Conservation (phyloP, 37 sponge, comb jelly and placozoan species). For the Beroe forskalii region DNA sequence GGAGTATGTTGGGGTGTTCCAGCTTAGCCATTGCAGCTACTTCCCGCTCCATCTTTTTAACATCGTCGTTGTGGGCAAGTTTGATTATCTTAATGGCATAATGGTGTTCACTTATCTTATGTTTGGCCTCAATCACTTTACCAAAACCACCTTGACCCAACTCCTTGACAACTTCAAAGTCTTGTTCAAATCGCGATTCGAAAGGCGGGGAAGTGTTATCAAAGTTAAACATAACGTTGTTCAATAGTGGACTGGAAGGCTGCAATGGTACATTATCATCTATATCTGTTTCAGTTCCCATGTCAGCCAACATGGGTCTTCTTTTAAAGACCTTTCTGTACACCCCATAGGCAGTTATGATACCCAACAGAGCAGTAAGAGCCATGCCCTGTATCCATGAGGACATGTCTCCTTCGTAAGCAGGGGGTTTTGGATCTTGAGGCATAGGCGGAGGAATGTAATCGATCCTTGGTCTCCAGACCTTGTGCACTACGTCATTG, state of each 20-base stretch:
- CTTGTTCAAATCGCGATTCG: conserved; percentile 67
- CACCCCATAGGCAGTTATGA: conserved; percentile 11
- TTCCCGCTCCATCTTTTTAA: conserved; percentile 87
- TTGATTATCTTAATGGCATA: conserved; percentile 87
- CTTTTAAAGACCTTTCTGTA: conserved; percentile 43
- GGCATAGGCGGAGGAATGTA: not conserved
- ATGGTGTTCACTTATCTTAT: conserved; percentile 74
- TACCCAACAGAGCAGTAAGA: not conserved
- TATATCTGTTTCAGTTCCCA: conserved; percentile 10
- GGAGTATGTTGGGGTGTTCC: conserved; percentile 79
- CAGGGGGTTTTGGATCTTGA: too few species aligned
- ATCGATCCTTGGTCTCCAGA: conserved; percentile 1
- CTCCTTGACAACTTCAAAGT: conserved; percentile 72
- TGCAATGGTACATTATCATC: not conserved
- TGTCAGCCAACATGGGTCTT: not conserved
- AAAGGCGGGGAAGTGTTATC: conserved; percentile 32
- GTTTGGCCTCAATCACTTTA: conserved; percentile 77
- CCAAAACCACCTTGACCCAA: conserved; percentile 91
- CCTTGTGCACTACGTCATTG: not conserved
- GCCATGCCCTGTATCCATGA: not conserved
- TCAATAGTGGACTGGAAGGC: not conserved
- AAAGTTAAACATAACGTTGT: not conserved
- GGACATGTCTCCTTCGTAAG: not conserved
- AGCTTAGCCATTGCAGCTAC: conserved; percentile 81
- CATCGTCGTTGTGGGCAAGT: conserved; percentile 69